Percentiles rank a stretch among this genome's conserved stretches.
These are phyloP conservation scores for Arion vulgaris DNA, from an alignment of 1,140 invertebrate genomes.

Conservation along the genomic window DNA sequence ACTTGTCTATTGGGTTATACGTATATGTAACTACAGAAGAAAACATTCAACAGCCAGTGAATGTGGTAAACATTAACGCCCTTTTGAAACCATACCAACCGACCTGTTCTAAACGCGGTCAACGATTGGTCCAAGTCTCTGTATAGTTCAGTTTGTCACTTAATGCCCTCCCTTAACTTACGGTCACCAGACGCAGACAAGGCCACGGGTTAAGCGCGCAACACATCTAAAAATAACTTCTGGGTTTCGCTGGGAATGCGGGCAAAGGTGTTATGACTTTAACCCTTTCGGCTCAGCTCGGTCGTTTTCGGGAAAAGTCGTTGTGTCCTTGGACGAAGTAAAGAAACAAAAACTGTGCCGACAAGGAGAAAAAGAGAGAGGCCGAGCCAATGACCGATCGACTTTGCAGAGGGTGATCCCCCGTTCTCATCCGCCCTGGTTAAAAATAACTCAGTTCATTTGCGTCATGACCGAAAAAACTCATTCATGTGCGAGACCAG, in stretches of 20 bases:
- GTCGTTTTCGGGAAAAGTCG: slow-evolving; percentile 16
- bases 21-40: no score
- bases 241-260: slow-evolving; percentile 19
- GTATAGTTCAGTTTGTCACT: neutral
- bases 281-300: slow-evolving; percentile 10
- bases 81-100: no score
- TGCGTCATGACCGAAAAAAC: slow-evolving; percentile 37
- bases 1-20: no score
- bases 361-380: neutral
- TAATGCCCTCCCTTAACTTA: neutral
- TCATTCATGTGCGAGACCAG: slow-evolving; percentile 30
- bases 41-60: no score
- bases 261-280: slow-evolving; percentile 9
- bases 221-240: neutral
- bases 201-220: neutral
- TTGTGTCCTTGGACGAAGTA: slow-evolving; percentile 9
- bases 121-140: slow-evolving; percentile 7
- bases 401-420: neutral
- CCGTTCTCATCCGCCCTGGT: neutral
- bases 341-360: slow-evolving; percentile 26
- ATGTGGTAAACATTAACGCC: no score
- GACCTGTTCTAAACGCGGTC: neutral
- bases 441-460: slow-evolving; percentile 17
- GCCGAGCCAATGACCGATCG: slow-evolving; percentile 28
- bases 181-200: neutral